Evolutionary conservation across 2,113 vertebrate species (phyloP).

Genomic region (Epinephelus moara): DNA sequence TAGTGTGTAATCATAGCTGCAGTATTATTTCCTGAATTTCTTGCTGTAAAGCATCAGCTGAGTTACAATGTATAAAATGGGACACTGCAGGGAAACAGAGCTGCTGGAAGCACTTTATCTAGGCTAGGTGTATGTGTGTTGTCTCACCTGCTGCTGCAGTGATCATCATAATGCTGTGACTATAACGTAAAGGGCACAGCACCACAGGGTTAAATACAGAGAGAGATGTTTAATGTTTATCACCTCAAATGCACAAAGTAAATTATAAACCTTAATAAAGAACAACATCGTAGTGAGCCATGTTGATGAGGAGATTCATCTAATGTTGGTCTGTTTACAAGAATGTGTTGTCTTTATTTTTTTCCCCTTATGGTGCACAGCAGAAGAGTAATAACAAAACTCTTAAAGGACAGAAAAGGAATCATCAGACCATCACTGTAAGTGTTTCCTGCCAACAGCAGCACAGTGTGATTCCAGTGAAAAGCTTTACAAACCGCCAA

Average conservation of each 20-base stretch:
- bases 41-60: not conserved
- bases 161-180: not conserved
- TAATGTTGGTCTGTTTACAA: not conserved
- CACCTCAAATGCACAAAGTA: not conserved
- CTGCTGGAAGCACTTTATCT: conserved; percentile 51
- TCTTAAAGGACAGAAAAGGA: not conserved
- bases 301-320: not conserved
- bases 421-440: not conserved
- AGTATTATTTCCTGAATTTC: not conserved
- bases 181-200: not conserved
- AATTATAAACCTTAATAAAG: not conserved
- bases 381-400: not conserved
- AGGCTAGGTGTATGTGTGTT: conserved; percentile 43
- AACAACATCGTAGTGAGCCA: too few relatives aligned
- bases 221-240: not conserved
- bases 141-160: conserved; percentile 52
- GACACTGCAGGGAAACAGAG: conserved; percentile 68
- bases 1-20: too few relatives aligned
- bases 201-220: not conserved
- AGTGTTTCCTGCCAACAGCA: not conserved
- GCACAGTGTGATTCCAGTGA: not conserved
- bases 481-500: not conserved
- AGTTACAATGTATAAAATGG: conserved; percentile 45
- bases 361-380: not conserved
- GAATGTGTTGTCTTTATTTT: too few relatives aligned